Base-by-base conservation (phyloP, 2,797 vertebrate genomes). In the Lithobates sylvaticus region DNA sequence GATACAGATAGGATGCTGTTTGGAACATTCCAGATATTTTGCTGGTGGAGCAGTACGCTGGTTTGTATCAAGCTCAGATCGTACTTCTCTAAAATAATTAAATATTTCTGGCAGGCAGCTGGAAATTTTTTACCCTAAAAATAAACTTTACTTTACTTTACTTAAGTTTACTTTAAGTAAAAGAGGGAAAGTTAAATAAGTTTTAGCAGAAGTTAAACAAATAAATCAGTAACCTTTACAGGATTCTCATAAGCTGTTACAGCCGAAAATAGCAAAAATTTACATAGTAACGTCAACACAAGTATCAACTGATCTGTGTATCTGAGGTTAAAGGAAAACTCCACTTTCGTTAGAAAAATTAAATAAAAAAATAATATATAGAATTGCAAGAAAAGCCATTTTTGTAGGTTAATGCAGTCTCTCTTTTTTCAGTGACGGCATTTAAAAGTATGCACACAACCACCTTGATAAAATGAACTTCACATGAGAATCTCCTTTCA, bases 11-110 rank as follows among this genome's bases (percentile, higher is more conserved):
- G 44, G 65, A 61, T 13, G 77, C 18, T 21, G 67, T 70, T 54
- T 16, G 7, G 44, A 68, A 70, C 68, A 47, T 50, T 80, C 39
- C n/a, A 78, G 16, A 68, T 67, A 42, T 78, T 61, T 47, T 50
- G 39, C 32, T 80, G n/a, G 27, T n/a, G 13, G 27, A 70, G 10
- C n/a, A 6, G 42, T 80, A 21, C 42, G 18, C 78, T 80, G 78
- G 18, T 50, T 80, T 70, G 6, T 69, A 16, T 80, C 65, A 80
- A 80, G 68, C 23, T 70, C 6, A 34, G 78, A 70, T 34, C 13
- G 16, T 80, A 39, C 69, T 50, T 68, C 78, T 50, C 67, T 39
- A 69, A 69, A 79, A 79, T 68, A 47, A n/a, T 68, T 78, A 44
- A 78, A 68, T 65, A 42, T 78, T 39, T 15, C 61, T 67, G 76